Base-by-base conservation (phyloP, 2,797 vertebrate species). In the Loriculus beryllinus region DNA sequence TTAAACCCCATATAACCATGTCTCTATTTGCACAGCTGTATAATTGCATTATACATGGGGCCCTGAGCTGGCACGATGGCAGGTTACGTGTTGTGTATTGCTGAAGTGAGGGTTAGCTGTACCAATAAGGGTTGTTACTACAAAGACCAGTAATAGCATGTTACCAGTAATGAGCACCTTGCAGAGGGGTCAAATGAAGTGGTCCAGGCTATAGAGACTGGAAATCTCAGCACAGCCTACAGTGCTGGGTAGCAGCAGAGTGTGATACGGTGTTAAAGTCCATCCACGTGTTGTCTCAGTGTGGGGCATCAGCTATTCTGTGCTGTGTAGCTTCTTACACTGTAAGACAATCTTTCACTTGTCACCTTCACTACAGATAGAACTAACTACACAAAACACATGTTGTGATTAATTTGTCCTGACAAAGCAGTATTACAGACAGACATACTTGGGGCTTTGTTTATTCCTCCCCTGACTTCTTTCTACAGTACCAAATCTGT, bases 1-100 rank as follows among this genome's bases (percentile, higher is more conserved):
- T 95, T 85, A 89, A 87, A 79, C 75, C 15, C 29, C 76, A 42
- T 60, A 63, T 70, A 94, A 57, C 70, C 52, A 7, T 33, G 26
- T 92, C 88, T 91, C 91, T 68, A 77, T 94, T 94, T 92, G 94
- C 83, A 83, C 96, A 96, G 90, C 90, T 94, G 76, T 69, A 93
- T 93, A 92, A 96, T 93, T 95, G 35, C 51, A 40, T 97, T 95
- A 96, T 47, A 31, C 74, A 81, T 2, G 35, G 88, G 86, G 92
- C 74, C 87, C 67, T 86, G 95, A 64, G 86, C 92, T 82, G 85
- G 77, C 74, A 96, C 88, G 93, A 93, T 84, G 82, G 90, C 88
- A 92, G 74, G 92, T 90, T 95, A 92, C 94, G 71, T 22, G 19
- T 76, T 69, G 51, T 63, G 75, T 84, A 67, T 87, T 94, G 89